These are phyloP conservation scores for Polypterus bichir DNA, from an alignment of 2,113 vertebrate genomes.

Conservation along the genomic window DNA sequence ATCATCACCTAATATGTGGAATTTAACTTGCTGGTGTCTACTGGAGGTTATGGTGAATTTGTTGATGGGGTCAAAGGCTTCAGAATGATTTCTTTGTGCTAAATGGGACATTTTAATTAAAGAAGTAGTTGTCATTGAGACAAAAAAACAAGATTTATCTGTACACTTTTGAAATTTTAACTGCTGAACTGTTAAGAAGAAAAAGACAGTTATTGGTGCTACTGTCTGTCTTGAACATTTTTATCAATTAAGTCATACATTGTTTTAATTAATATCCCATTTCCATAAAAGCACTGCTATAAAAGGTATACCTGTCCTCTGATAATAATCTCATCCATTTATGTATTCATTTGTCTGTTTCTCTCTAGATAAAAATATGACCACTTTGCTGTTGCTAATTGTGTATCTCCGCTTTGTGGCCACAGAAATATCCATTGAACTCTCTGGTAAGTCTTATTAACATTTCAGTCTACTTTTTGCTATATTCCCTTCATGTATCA, in stretches of 20 bases:
- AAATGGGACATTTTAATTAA: too few species aligned
- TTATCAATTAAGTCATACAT: background rate
- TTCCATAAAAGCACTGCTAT: background rate
- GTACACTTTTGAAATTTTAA: too few species aligned
- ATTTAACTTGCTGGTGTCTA: too few species aligned
- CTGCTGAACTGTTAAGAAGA: too few species aligned
- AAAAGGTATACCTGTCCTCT: background rate
- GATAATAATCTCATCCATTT: background rate
- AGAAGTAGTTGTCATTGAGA: too few species aligned
- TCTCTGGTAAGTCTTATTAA: constrained; percentile 47
- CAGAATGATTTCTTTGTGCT: too few species aligned
- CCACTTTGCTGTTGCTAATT: constrained; percentile 59
- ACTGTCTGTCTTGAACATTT: too few species aligned
- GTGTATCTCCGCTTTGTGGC: constrained; percentile 55
- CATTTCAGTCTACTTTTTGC: background rate
- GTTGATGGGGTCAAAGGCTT: too few species aligned
- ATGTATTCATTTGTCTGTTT: constrained; percentile 14
- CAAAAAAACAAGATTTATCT: too few species aligned
- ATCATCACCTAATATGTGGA: too few species aligned
- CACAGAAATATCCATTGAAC: constrained; percentile 46
- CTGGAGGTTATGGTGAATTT: too few species aligned
- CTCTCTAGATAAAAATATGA: constrained; percentile 72
- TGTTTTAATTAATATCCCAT: background rate
- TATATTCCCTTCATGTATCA: background rate
- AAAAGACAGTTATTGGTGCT: too few species aligned